phyloP scores from a whole-genome alignment of 2,888 invertebrate genomes.

The Adineta ricciae region DNA sequence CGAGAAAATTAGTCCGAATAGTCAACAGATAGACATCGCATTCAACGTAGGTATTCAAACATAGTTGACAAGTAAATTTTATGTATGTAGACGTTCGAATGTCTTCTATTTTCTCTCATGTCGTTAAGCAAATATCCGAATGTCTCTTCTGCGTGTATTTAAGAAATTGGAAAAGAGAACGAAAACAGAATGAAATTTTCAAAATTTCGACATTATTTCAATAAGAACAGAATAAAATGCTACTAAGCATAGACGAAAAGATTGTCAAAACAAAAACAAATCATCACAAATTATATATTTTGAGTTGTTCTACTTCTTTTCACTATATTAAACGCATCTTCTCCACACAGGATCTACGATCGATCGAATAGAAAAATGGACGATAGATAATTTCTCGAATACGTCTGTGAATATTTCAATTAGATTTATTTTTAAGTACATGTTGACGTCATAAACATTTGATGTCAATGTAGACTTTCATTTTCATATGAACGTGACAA shows the following conservation, averaged over 20 bases:
- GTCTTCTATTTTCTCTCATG: not conserved
- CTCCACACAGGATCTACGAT: too few relatives aligned
- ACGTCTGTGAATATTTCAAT: too few relatives aligned
- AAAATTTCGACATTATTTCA: not conserved
- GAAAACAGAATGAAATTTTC: not conserved
- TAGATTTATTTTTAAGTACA: too few relatives aligned
- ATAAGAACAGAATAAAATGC: not conserved
- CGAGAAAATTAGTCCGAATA: not conserved
- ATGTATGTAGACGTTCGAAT: not conserved
- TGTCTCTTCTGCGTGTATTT: not conserved
- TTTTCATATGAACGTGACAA: too few relatives aligned
- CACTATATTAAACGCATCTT: too few relatives aligned
- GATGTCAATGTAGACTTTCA: too few relatives aligned
- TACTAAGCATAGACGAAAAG: not conserved
- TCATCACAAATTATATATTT: too few relatives aligned
- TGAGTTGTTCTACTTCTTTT: too few relatives aligned
- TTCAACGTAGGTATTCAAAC: not conserved
- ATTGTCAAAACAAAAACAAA: too few relatives aligned
- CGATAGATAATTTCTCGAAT: too few relatives aligned
- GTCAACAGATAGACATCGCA: not conserved
- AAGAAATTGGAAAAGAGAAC: not conserved
- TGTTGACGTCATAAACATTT: too few relatives aligned
- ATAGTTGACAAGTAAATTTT: not conserved
- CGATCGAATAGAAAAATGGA: too few relatives aligned
- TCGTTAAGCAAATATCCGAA: not conserved